Evolutionary conservation across 2,888 invertebrate genomes (phyloP), one percentile per base, ranked within the genome.

Genomic region (Drosophila falleni): DNA sequence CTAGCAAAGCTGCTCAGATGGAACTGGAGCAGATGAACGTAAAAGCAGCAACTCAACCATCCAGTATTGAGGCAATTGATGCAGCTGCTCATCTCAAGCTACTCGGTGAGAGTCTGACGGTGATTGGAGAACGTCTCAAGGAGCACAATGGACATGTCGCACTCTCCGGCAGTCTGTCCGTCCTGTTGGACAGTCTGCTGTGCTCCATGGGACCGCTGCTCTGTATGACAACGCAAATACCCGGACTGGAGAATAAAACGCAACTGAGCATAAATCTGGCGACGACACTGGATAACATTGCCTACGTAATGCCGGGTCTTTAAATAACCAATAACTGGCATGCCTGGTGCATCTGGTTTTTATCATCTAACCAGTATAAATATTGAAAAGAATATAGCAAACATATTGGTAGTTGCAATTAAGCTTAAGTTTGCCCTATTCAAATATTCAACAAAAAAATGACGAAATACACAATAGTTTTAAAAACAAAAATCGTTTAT

Each of bases 131-230:
- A 92, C 93, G 98, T 41, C 94, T 98, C 5, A 98, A 97, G 91
- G 98, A 98, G 89, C 98, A 98, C 88, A 97, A 98, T 95, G 98
- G 98, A 11, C 97, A 98, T 93, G 98, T 98, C 72, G 98, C 98
- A 0, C 98, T 98, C 15, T 98, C 98, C 0, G 98, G 98, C 0
- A 98, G 98, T 68, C 94, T 98, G 65, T 98, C 98, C 0, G 98
- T 98, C 13, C 94, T 99, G 13, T 93, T 99, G 74, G 98, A 99
- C 93, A 98, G 98, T 2, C 93, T 98, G 69, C 94, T 99, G 33
- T 98, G 98, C 92, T 97, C 98, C 1, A 94, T 98, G 80, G 98
- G 97, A 1, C 98, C 98, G 8, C 93, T 99, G 61, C 94, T 98
- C 81, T 96, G 97, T 90, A 94, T 98, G 65, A 96, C 97, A 0